Base-by-base conservation (phyloP, 1,140 invertebrate genomes). In the Drosophila prosaltans region DNA sequence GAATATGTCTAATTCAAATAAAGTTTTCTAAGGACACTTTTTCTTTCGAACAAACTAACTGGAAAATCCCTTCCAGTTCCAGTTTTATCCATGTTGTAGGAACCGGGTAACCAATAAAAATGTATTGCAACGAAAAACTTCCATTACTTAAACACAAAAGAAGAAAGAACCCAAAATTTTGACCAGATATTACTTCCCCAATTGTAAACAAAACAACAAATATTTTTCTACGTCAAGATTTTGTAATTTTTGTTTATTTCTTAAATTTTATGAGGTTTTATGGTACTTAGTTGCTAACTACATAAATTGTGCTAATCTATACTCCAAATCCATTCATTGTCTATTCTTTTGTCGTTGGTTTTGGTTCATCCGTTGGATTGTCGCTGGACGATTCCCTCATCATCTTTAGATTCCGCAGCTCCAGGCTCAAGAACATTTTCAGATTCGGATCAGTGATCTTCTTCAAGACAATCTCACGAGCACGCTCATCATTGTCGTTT, bases 361-460 rank as follows among this genome's bases (percentile, higher is more conserved):
- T 68, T 45, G 78, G 55, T 16, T 76, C 69, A 59, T 78, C 57
- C n/a, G 43, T 61, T 6, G 60, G 16, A 10, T 60, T 58, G 16
- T 74, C 64, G 3, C 65, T 41, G 16, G 55, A 51, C 26, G 57
- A 75, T 51, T 74, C 74, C 10, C 51, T 62, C 43, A 64, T 57
- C 26, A 55, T 55, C 16, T 83, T 90, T 61, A 94, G 73, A 67
- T 93, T 81, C 75, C 94, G 94, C 1, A 97, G 91, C 92, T 98
- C 97, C 93, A 96, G 94, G 68, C 94, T 92, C 5, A 98, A 92
- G 92, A 96, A 98, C 16, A 96, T 96, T 89, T 94, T 95, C 93
- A 98, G 95, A 78, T 95, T 97, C 0, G 96, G 95, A 94, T 98
- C 97, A n/a, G 95, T 92, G 6, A 98, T 94, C 79, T 95, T 95